Evolutionary conservation across 2,113 vertebrate genomes (phyloP).

Genomic region (Thamnaconus septentrionalis): DNA sequence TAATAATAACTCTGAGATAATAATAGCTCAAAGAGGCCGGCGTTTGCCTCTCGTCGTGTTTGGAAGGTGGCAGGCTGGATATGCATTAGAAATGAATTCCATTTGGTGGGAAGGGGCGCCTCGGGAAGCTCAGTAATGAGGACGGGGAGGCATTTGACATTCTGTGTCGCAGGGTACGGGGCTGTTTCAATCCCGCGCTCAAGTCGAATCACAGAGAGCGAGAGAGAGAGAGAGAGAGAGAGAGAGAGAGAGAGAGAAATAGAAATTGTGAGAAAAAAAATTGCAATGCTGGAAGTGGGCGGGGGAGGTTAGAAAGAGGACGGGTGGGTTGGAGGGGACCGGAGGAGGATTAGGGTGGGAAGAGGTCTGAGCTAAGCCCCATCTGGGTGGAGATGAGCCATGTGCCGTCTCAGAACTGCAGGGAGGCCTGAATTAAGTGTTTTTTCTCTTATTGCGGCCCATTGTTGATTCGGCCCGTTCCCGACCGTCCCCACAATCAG

Average conservation of each 20-base stretch:
- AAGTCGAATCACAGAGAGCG: conserved; percentile 11
- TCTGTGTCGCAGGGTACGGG: conserved; percentile 33
- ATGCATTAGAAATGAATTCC: conserved; percentile 34
- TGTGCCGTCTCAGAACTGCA: not conserved
- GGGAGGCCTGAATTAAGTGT: conserved; percentile 24
- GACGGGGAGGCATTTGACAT: conserved; percentile 45
- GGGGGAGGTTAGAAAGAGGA: not conserved
- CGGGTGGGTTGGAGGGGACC: conserved; percentile 5
- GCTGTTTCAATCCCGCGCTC: conserved; percentile 33
- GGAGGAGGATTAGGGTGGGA: conserved; percentile 38
- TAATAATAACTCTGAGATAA: conserved; percentile 8
- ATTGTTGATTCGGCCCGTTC: no score
- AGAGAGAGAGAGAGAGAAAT: not conserved
- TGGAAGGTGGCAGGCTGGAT: conserved; percentile 17
- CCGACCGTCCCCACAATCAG: conserved; percentile 17
- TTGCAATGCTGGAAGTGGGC: not conserved
- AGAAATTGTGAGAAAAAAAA: no score
- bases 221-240: not conserved
- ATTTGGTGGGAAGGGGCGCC: conserved; percentile 34
- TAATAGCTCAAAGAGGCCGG: conserved; percentile 17
- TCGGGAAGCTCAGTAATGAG: conserved; percentile 54
- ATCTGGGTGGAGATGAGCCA: conserved; percentile 52
- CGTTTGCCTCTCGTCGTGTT: conserved; percentile 30
- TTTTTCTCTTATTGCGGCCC: no score
- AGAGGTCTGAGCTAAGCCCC: conserved; percentile 37